Conservation (phyloP, 2,113 vertebrate genomes). For the Sardina pilchardus region DNA sequence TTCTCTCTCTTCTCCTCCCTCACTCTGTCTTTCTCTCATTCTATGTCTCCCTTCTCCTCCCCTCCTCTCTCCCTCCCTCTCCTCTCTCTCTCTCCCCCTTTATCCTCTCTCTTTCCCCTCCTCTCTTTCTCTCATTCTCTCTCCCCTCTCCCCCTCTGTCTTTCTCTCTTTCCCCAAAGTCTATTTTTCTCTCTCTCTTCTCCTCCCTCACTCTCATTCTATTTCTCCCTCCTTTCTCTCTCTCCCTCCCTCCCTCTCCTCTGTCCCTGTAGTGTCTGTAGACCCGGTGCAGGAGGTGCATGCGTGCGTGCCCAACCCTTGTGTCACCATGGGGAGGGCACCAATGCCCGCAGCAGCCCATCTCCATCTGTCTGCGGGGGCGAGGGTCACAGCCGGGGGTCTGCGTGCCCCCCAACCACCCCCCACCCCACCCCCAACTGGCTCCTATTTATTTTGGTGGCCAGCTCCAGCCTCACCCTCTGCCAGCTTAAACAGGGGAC, state of each 20-base stretch:
- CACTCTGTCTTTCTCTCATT: not conserved
- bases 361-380: conserved; percentile 50
- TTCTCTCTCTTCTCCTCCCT: not conserved
- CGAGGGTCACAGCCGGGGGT: conserved; percentile 26
- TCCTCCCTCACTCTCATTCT: not conserved
- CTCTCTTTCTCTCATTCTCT: not conserved
- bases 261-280: conserved; percentile 12
- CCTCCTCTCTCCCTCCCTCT: not conserved
- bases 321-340: conserved; percentile 21
- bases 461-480: not conserved
- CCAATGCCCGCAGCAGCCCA: not conserved
- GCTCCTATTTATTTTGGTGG: not conserved
- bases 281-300: not conserved
- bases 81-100: not conserved
- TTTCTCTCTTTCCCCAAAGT: not conserved
- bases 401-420: not conserved
- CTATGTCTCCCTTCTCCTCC: no score
- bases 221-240: not conserved
- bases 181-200: not conserved
- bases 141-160: not conserved
- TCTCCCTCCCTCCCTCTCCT: not conserved
- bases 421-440: not conserved
- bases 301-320: conserved; percentile 1
- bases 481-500: not conserved
- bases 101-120: not conserved